These are phyloP conservation scores for Lepus europaeus DNA, from an alignment of 2,113 vertebrate genomes.

Conservation along the genomic window DNA sequence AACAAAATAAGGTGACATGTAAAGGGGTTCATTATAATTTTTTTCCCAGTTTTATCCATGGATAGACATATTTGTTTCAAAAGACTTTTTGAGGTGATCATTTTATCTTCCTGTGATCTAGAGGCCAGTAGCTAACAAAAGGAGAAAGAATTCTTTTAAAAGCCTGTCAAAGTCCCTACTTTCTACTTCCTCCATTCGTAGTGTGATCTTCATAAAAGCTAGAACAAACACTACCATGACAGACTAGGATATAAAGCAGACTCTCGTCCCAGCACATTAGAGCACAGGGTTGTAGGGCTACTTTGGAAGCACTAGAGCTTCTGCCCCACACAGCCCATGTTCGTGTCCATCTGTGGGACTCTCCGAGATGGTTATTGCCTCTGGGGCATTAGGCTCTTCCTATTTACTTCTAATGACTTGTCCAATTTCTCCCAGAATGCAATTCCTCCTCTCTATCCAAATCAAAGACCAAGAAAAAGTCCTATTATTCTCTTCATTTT, in stretches of 20 bases:
- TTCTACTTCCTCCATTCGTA: slow-evolving; percentile 19
- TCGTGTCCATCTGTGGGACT: background rate
- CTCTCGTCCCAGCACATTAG: background rate
- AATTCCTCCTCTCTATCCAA: background rate
- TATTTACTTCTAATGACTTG: background rate
- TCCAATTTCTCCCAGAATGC: background rate
- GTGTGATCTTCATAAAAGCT: background rate
- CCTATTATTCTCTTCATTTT: background rate
- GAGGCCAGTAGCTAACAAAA: background rate
- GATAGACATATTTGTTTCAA: background rate
- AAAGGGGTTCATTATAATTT: background rate
- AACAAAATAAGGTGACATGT: background rate
- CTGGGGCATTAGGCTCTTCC: background rate
- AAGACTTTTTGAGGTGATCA: background rate
- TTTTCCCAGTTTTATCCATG: background rate
- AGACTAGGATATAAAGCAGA: background rate
- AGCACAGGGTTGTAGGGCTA: background rate
- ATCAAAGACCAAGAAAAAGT: background rate
- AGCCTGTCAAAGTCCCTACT: background rate
- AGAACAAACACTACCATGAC: background rate
- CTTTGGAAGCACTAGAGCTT: background rate
- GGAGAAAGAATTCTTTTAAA: background rate
- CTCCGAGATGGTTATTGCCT: background rate
- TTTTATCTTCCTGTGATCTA: slow-evolving; percentile 56
- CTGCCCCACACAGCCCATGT: background rate